Evolutionary conservation across 1,140 invertebrate species (phyloP).

Genomic region (Latrodectus geometricus): DNA sequence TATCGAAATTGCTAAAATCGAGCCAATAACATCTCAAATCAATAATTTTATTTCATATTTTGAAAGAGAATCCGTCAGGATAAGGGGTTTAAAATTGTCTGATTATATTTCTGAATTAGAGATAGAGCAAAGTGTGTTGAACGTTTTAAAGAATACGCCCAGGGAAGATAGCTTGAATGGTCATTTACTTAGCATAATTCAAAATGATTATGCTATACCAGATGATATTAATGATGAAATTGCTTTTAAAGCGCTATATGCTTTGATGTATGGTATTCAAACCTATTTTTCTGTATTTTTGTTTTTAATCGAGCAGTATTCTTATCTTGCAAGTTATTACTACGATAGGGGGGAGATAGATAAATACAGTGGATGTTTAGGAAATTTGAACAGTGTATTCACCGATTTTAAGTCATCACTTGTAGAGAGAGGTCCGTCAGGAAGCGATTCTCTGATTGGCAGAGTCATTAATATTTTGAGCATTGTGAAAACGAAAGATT

Average conservation of each 20-base stretch:
- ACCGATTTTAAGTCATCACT: conserved; percentile 12
- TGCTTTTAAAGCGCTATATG: background rate
- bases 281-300: conserved; percentile 5
- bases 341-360: background rate
- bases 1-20: too few species aligned
- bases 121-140: background rate
- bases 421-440: too few species aligned
- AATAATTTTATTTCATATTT: too few species aligned
- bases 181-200: background rate
- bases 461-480: background rate
- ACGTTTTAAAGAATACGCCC: background rate
- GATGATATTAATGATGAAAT: background rate
- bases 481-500: background rate
- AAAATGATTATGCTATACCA: too few species aligned
- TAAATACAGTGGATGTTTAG: conserved; percentile 5
- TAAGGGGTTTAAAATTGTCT: too few species aligned
- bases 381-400: background rate
- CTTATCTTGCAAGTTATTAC: conserved; percentile 9
- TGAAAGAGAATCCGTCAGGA: too few species aligned
- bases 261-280: background rate
- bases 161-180: background rate
- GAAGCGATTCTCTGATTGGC: background rate
- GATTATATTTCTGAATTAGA: background rate
- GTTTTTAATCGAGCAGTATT: too few species aligned
- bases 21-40: too few species aligned